A percentile compares a stretch with the other conserved stretches of the same genome.
These are phyloP conservation scores for Petrocephalus schoutedeni DNA, from an alignment of 2,797 vertebrate genomes.

Conservation along the genomic window DNA sequence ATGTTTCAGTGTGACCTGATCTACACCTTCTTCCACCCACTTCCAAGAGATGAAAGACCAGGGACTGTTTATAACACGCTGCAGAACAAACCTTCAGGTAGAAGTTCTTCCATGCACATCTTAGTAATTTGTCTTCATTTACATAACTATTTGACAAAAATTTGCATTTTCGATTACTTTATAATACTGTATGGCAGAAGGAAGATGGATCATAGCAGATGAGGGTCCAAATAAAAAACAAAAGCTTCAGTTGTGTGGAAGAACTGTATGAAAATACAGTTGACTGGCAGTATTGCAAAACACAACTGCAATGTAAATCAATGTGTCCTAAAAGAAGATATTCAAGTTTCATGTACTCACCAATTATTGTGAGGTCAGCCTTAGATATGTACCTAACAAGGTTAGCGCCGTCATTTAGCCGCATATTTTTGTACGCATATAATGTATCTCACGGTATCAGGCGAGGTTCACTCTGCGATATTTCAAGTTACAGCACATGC, in stretches of 20 bases:
- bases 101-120: neutral
- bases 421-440: neutral
- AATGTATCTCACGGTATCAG: neutral
- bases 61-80: slow-evolving; percentile 54
- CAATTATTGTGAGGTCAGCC: neutral
- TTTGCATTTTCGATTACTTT: neutral
- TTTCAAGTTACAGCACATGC: no score
- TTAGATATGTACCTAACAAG: neutral
- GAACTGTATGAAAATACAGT: neutral
- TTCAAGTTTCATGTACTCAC: neutral
- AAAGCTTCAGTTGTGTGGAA: neutral
- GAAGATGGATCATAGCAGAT: neutral
- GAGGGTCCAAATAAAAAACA: neutral
- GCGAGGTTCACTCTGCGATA: no score
- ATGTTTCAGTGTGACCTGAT: slow-evolving; percentile 79
- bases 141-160: neutral
- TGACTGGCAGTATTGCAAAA: neutral
- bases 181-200: neutral
- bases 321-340: neutral
- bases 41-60: slow-evolving; percentile 78
- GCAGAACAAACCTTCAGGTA: slow-evolving; percentile 73
- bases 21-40: slow-evolving; percentile 87
- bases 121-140: neutral
- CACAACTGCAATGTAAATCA: neutral
- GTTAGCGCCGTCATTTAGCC: neutral